Evolutionary conservation across 1,140 invertebrate genomes (phyloP).

Genomic region (Asbolus verrucosus): DNA sequence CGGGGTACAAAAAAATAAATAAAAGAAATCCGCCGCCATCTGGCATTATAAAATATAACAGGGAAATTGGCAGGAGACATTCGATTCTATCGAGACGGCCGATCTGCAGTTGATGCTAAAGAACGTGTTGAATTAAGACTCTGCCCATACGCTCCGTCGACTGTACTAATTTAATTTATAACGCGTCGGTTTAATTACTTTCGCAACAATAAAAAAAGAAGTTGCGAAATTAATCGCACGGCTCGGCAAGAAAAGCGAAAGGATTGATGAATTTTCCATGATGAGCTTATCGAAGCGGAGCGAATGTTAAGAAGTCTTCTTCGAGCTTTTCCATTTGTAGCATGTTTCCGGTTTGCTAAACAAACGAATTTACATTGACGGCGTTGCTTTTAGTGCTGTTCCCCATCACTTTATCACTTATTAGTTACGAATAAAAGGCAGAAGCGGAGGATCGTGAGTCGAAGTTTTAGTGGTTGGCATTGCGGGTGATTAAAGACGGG

Average conservation of each 20-base stretch:
- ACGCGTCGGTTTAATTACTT: constrained; percentile 6
- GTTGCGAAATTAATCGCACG: constrained; percentile 6
- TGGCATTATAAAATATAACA: constrained; percentile 2
- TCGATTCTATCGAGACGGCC: not conserved
- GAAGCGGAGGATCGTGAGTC: not conserved
- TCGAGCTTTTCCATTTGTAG: not conserved
- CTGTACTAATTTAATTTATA: constrained; percentile 20
- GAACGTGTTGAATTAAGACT: constrained; percentile 20
- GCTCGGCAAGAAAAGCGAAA: constrained; percentile 1
- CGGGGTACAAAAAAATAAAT: constrained; percentile 20
- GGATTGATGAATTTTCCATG: constrained; percentile 3
- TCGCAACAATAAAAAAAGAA: constrained; percentile 10
- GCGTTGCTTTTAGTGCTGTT: not conserved
- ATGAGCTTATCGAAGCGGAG: not conserved
- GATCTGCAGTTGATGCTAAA: not conserved
- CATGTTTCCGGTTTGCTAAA: constrained; percentile 1
- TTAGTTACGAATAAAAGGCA: not conserved
- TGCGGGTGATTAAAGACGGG: constrained; percentile 1
- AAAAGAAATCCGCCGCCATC: constrained; percentile 22
- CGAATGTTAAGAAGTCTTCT: constrained; percentile 1
- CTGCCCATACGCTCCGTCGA: constrained; percentile 15
- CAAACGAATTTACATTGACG: constrained; percentile 4
- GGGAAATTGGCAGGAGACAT: constrained; percentile 5
- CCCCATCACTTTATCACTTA: not conserved
- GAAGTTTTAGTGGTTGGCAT: not conserved